phyloP scores from a whole-genome alignment of 2,888 invertebrate genomes.

The Aromia moschata region DNA sequence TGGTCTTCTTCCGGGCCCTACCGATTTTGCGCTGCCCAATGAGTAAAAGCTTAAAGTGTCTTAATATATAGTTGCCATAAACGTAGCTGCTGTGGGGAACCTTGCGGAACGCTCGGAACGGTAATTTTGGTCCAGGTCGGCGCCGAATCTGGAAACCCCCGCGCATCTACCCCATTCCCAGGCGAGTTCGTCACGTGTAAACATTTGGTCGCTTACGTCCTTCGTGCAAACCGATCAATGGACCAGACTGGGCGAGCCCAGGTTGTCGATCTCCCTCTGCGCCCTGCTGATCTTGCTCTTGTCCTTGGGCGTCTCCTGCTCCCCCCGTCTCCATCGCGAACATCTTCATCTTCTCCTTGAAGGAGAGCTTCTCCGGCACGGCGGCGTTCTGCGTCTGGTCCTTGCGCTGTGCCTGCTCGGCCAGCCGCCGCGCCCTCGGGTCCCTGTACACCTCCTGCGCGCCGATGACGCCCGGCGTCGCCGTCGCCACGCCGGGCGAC shows the following conservation, averaged over 20 bases:
- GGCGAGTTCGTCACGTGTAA: slow-evolving; percentile 1
- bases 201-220: slow-evolving; percentile 17
- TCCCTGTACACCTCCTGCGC: slow-evolving; percentile 98
- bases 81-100: too few species aligned
- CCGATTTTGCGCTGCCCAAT: too few species aligned
- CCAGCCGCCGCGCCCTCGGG: slow-evolving; percentile 87
- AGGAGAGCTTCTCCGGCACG: slow-evolving; percentile 92
- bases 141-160: too few species aligned
- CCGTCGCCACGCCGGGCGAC: slow-evolving; percentile 63
- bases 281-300: slow-evolving; percentile 96
- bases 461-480: slow-evolving; percentile 96
- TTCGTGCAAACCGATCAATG: slow-evolving; percentile 41
- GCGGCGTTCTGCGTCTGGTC: slow-evolving; percentile 70
- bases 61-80: too few species aligned
- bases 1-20: too few species aligned
- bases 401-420: slow-evolving; percentile 74
- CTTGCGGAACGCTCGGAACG: too few species aligned
- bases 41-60: too few species aligned
- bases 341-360: slow-evolving; percentile 99
- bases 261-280: slow-evolving; percentile 89
- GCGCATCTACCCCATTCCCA: too few species aligned
- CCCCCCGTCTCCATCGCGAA: slow-evolving; percentile 97
- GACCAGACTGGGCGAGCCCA: slow-evolving; percentile 63
- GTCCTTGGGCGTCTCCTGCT: slow-evolving; percentile 90
- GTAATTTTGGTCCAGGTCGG: too few species aligned